phyloP scores from a whole-genome alignment of 92 coral and sea anemone species.

The Bergia sp. region DNA sequence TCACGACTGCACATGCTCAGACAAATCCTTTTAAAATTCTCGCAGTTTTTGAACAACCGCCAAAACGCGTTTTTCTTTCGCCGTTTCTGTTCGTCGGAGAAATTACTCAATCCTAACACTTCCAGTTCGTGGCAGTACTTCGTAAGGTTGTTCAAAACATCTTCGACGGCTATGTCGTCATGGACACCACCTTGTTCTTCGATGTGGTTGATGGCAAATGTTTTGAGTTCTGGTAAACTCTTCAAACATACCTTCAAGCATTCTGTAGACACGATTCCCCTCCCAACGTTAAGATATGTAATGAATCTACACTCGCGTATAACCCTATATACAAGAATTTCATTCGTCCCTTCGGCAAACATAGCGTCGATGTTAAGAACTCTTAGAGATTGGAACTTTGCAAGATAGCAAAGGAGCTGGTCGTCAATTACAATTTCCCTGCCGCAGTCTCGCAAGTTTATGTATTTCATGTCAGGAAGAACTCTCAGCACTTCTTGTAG shows the following conservation, averaged over 20 bases:
- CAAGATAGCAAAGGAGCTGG: neutral
- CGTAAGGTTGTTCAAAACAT: slow-evolving; percentile 61
- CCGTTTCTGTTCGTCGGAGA: slow-evolving; percentile 63
- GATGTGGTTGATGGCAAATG: slow-evolving; percentile 67
- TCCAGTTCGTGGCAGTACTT: slow-evolving; percentile 66
- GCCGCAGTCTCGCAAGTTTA: slow-evolving; percentile 13
- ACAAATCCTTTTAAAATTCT: slow-evolving; percentile 58
- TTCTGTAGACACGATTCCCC: slow-evolving; percentile 16
- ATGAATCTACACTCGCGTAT: slow-evolving; percentile 21
- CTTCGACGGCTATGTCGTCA: slow-evolving; percentile 60
- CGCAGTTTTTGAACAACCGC: slow-evolving; percentile 61
- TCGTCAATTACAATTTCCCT: neutral
- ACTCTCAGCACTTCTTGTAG: neutral
- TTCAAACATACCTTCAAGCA: slow-evolving; percentile 60
- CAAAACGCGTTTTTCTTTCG: slow-evolving; percentile 67
- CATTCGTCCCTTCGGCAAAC: neutral
- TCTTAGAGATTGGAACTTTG: slow-evolving; percentile 22
- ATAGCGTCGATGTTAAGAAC: slow-evolving; percentile 26
- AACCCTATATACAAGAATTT: slow-evolving; percentile 1
- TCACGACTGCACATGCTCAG: slow-evolving; percentile 69
- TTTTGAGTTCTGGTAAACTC: slow-evolving; percentile 57
- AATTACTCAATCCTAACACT: slow-evolving; percentile 67
- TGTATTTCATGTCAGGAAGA: slow-evolving; percentile 30
- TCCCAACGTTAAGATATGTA: slow-evolving; percentile 30
- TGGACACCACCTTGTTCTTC: slow-evolving; percentile 52